A percentile compares a stretch with the other conserved stretches of the same genome.
Evolutionary conservation across 1,140 invertebrate species (phyloP).

Genomic region (Monochamus saltuarius): DNA sequence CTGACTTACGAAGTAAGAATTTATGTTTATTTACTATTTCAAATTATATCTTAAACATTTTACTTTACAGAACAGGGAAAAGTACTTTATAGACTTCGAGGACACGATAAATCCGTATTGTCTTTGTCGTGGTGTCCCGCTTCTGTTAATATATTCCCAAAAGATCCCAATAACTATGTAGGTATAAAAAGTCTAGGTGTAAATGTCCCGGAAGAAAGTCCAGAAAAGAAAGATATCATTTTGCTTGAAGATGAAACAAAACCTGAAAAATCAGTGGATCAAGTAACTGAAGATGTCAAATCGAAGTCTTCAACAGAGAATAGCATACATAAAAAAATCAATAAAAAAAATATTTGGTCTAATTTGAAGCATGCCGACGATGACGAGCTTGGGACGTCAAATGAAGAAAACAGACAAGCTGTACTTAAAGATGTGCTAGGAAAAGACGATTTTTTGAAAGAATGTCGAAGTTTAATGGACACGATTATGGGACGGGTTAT

Average conservation of each 20-base stretch:
- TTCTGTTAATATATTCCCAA: constrained; percentile 54
- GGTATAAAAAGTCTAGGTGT: constrained; percentile 23
- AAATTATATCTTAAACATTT: constrained; percentile 21
- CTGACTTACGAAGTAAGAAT: constrained; percentile 58
- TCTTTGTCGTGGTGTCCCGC: constrained; percentile 74
- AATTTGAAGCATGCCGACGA: too few relatives aligned
- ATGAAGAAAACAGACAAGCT: not conserved
- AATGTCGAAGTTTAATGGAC: constrained; percentile 18
- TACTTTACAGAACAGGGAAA: constrained; percentile 56
- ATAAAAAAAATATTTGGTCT: too few relatives aligned
- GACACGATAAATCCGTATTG: constrained; percentile 70
- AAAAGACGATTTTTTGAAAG: constrained; percentile 23
- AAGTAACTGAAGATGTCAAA: not conserved
- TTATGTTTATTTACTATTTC: constrained; percentile 13
- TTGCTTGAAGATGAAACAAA: not conserved
- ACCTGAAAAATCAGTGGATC: not conserved
- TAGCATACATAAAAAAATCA: too few relatives aligned
- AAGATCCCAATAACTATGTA: constrained; percentile 30
- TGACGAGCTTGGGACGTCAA: too few relatives aligned
- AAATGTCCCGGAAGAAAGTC: constrained; percentile 4
- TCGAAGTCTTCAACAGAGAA: not conserved
- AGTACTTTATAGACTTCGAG: constrained; percentile 65
- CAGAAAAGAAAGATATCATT: not conserved
- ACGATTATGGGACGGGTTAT: constrained; percentile 10
- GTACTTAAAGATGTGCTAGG: constrained; percentile 1